Evolutionary conservation across 2,113 vertebrate genomes (phyloP).

Genomic region (Catharus minimus): DNA sequence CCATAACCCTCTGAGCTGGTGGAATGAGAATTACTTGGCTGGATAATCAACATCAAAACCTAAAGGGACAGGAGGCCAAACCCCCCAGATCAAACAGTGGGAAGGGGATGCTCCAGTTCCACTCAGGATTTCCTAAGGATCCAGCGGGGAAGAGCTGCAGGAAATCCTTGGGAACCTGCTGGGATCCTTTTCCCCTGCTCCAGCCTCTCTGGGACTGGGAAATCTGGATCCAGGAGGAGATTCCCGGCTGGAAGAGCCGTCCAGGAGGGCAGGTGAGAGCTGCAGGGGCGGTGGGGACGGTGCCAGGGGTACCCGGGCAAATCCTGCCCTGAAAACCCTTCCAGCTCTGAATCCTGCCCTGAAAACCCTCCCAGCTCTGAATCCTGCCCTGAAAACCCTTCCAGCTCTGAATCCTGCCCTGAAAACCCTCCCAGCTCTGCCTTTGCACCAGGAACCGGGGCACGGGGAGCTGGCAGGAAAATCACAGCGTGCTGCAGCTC

Average conservation of each 20-base stretch:
- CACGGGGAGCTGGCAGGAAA: background rate
- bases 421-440: background rate
- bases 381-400: background rate
- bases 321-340: background rate
- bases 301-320: background rate
- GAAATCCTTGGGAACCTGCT: background rate
- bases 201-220: background rate
- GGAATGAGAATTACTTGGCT: background rate
- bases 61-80: background rate
- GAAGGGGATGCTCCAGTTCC: background rate
- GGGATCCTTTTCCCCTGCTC: background rate
- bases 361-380: background rate
- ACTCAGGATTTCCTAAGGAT: accelerated
- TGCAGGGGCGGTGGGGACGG: background rate
- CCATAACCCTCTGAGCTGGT: background rate
- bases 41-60: background rate
- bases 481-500: background rate
- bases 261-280: background rate
- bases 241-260: background rate
- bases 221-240: background rate
- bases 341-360: background rate
- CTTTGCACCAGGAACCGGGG: background rate
- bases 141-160: background rate
- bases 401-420: background rate
- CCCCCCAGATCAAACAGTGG: background rate